Evolutionary conservation across 2,113 vertebrate genomes (phyloP).

Genomic region (Gallinago jamesoni): DNA sequence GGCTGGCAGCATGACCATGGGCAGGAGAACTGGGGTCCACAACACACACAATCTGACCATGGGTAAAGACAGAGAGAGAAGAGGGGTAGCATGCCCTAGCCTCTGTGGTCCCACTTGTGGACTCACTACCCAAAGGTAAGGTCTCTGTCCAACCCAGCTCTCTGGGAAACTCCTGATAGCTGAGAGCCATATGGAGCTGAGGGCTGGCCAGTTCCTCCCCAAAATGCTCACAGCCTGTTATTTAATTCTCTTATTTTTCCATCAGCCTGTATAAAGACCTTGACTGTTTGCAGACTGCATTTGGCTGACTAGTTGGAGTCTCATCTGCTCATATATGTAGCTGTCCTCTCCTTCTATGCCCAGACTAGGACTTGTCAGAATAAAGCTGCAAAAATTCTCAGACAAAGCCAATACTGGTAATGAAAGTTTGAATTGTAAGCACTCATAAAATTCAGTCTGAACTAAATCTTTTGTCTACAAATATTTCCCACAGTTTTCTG

Average conservation of each 20-base stretch:
- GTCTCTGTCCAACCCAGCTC: background rate
- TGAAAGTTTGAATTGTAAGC: background rate
- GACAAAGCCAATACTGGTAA: background rate
- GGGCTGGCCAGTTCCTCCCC: background rate
- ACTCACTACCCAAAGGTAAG: background rate
- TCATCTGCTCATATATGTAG: background rate
- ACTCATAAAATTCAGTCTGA: background rate
- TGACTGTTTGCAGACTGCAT: background rate
- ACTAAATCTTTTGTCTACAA: background rate
- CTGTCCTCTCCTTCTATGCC: background rate
- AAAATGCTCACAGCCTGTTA: background rate
- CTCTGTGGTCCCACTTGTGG: background rate
- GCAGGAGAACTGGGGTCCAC: background rate
- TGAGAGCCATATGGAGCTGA: accelerated
- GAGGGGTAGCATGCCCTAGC: accelerated
- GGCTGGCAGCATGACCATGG: background rate
- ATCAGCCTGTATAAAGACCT: background rate
- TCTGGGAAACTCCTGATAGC: background rate
- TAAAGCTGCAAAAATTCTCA: background rate
- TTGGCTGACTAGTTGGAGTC: background rate
- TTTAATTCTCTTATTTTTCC: background rate
- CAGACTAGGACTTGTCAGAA: background rate
- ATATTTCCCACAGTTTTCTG: background rate
- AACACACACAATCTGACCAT: background rate
- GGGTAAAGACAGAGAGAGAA: background rate